Base-by-base conservation (phyloP, 2,113 vertebrate species). In the Tachysurus vachellii region DNA sequence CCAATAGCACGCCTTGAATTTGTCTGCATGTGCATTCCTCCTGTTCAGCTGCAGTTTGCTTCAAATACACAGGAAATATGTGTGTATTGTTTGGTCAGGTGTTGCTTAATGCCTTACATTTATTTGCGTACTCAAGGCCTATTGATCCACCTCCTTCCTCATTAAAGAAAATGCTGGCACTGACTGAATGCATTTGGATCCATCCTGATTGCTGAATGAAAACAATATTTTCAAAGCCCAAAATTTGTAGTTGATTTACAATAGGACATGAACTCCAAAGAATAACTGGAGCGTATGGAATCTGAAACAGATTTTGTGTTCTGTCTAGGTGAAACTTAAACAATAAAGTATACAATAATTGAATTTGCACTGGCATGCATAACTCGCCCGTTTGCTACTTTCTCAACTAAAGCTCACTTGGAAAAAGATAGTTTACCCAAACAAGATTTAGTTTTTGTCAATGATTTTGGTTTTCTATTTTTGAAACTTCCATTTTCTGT, bases 51-150 rank as follows among this genome's bases (percentile, higher is more conserved):
- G 56, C 42, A 50, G 19, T 66, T 68, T 84, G 84, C 61, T 44
- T 66, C 64, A 66, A 87, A 87, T 87, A 56, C 80, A 84, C 71
- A 86, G 42, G 81, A 88, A 80, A 83, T 42, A 57, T 64, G 80
- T 57, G 26, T 80, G 80, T 75, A 88, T 90, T 90, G 86, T 88
- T 88, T 75, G 76, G 62, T 85, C 86, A 90, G 89, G 84, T 90
- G 86, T 86, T 53, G 28, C 26, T 84, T 47, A 44, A 61, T 84
- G 57, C 56, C 5, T 71, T 50, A 31, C 11, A 61, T 71, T 81
- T 86, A 76, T 84, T 90, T 88, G 82, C 26, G n/a, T 83, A 61
- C 59, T 61, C 64, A 86, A 80, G 59, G 64, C 62, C 85, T 68
- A 23, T 54, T 64, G 53, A 80, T 53, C 70, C 17, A 73, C 61